Conservation (phyloP, 1,140 invertebrate species). For the Bombus confusus region DNA sequence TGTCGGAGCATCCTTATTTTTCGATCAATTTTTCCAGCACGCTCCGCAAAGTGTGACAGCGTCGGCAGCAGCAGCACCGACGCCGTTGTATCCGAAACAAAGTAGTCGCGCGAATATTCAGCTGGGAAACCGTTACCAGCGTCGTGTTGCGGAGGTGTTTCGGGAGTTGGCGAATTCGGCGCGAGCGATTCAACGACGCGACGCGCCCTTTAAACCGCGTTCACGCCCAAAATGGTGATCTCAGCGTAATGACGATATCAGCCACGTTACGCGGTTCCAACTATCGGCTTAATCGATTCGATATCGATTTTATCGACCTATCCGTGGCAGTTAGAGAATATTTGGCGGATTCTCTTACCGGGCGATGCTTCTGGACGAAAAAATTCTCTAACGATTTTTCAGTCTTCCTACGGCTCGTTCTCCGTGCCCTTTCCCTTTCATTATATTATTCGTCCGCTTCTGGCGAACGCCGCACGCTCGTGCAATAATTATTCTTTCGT, state of each 20-base stretch:
- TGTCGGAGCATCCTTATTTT: neutral
- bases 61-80: too few relatives aligned
- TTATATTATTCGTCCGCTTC: neutral
- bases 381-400: constrained; percentile 54
- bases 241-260: constrained; percentile 67
- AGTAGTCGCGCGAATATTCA: constrained; percentile 4
- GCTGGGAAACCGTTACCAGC: neutral
- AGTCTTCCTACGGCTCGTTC: neutral
- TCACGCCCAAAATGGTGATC: constrained; percentile 61
- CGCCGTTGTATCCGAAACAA: neutral
- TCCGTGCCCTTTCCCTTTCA: neutral
- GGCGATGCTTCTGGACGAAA: neutral
- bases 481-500: neutral
- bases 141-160: neutral
- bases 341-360: constrained; percentile 38
- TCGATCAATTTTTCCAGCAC: too few relatives aligned
- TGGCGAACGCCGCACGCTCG: neutral
- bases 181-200: neutral
- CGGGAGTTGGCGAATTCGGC: neutral
- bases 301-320: constrained; percentile 62
- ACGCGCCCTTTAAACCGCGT: constrained; percentile 40
- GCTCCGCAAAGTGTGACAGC: neutral
- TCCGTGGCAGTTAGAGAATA: constrained; percentile 23
- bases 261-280: constrained; percentile 60
- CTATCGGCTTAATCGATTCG: constrained; percentile 49